These are phyloP conservation scores for Apolygus lucorum DNA, from an alignment of 1,140 invertebrate genomes.

Conservation along the genomic window DNA sequence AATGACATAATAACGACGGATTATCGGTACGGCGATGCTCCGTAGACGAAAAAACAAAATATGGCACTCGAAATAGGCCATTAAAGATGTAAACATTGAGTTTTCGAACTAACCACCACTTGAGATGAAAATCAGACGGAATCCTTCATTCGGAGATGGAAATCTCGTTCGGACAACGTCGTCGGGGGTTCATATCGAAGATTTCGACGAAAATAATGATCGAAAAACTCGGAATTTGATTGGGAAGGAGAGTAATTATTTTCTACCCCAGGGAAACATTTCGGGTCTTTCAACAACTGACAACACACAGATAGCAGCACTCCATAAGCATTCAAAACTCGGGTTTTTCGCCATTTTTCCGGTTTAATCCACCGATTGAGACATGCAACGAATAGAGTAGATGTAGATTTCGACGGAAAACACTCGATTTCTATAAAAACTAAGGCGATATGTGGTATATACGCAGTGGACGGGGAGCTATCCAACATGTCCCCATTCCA, in stretches of 20 bases:
- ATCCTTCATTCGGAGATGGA: too few relatives aligned
- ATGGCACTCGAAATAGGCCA: slow-evolving; percentile 33
- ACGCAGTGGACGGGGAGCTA: slow-evolving; percentile 33
- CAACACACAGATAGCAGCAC: slow-evolving; percentile 56
- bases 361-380: too few relatives aligned
- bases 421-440: too few relatives aligned
- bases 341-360: too few relatives aligned
- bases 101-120: slow-evolving; percentile 26
- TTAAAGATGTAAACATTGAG: slow-evolving; percentile 43
- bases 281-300: slow-evolving; percentile 53
- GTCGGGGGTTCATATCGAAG: too few relatives aligned
- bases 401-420: too few relatives aligned
- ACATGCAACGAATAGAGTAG: too few relatives aligned
- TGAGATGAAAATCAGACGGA: too few relatives aligned
- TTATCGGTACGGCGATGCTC: too few relatives aligned
- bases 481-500: slow-evolving; percentile 50
- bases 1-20: too few relatives aligned
- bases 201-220: too few relatives aligned
- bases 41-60: slow-evolving; percentile 26
- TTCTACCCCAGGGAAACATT: slow-evolving; percentile 31
- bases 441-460: slow-evolving; percentile 6
- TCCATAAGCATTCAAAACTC: neutral
- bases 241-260: slow-evolving; percentile 31
- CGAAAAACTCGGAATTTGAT: slow-evolving; percentile 27
- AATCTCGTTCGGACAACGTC: too few relatives aligned